Conservation (phyloP, 2,113 vertebrate genomes). For the Alouatta palliata region DNA sequence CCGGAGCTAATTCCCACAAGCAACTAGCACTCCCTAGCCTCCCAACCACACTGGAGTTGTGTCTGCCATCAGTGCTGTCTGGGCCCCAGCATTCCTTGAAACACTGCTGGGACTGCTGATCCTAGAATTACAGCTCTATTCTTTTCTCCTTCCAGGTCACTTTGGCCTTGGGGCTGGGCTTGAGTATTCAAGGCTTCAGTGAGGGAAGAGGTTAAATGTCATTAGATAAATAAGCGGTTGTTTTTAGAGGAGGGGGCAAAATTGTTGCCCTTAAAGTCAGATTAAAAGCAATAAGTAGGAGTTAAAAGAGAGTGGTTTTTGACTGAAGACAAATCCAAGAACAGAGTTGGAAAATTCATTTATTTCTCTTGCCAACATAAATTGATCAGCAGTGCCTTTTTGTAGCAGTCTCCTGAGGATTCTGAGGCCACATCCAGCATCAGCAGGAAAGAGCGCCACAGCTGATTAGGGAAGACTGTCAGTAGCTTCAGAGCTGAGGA, state of each 20-base stretch:
- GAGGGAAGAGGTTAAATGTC: background rate
- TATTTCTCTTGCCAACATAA: constrained; percentile 63
- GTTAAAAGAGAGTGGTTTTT: constrained; percentile 59
- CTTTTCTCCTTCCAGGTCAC: background rate
- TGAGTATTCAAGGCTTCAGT: background rate
- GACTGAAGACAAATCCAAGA: constrained; percentile 54
- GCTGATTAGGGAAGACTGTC: constrained; percentile 57
- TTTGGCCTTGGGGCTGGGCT: background rate
- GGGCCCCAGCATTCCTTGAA: background rate
- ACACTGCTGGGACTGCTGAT: background rate
- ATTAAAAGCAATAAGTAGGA: constrained; percentile 50
- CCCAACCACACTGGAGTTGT: fast-evolving
- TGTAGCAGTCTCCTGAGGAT: constrained; percentile 61
- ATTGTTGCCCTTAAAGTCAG: constrained; percentile 40
- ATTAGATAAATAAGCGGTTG: constrained; percentile 16
- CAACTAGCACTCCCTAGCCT: fast-evolving
- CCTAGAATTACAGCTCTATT: background rate
- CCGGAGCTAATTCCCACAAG: background rate
- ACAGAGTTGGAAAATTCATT: constrained; percentile 66
- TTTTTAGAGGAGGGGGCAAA: constrained; percentile 35
- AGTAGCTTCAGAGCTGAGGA: background rate
- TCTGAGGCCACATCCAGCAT: constrained; percentile 71
- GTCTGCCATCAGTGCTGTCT: background rate
- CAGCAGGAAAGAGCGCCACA: constrained; percentile 68
- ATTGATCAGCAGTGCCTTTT: constrained; percentile 64